These are phyloP conservation scores for Xanthorhoe designata DNA, from an alignment of 2,888 invertebrate species.

Conservation along the genomic window DNA sequence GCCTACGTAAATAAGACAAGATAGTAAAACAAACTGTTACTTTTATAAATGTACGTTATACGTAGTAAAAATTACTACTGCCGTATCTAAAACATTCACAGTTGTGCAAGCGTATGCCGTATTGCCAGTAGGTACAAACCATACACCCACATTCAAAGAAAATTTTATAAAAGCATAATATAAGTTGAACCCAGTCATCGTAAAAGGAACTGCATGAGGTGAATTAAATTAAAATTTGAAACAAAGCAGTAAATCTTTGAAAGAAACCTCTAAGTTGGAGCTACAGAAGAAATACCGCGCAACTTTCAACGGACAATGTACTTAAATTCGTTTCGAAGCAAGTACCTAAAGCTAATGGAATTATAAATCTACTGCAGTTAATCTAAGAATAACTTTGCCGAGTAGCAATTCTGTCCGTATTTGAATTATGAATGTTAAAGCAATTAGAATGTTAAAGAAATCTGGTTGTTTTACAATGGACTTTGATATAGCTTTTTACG, in stretches of 20 bases:
- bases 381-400: slow-evolving; percentile 43
- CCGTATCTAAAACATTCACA: slow-evolving; percentile 14
- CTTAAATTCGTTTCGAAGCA: slow-evolving; percentile 41
- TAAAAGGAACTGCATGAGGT: slow-evolving; percentile 51
- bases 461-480: slow-evolving; percentile 10
- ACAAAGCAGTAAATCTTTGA: slow-evolving; percentile 41
- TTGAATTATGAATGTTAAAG: slow-evolving; percentile 31
- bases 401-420: slow-evolving; percentile 28
- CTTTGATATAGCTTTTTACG: not conserved
- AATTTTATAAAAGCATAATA: slow-evolving; percentile 41
- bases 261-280: slow-evolving; percentile 37
- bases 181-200: slow-evolving; percentile 37
- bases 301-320: slow-evolving; percentile 45
- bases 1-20: no score
- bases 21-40: no score
- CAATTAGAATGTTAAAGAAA: slow-evolving; percentile 22
- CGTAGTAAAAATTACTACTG: not conserved
- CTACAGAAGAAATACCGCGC: slow-evolving; percentile 16
- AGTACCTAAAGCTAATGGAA: slow-evolving; percentile 45
- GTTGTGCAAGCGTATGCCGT: slow-evolving; percentile 4
- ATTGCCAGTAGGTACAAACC: slow-evolving; percentile 17
- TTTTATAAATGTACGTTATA: not conserved
- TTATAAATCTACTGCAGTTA: slow-evolving; percentile 46
- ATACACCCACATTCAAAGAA: slow-evolving; percentile 40
- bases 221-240: slow-evolving; percentile 58